Conservation (phyloP, 2,888 invertebrate species). For the Automeris io region DNA sequence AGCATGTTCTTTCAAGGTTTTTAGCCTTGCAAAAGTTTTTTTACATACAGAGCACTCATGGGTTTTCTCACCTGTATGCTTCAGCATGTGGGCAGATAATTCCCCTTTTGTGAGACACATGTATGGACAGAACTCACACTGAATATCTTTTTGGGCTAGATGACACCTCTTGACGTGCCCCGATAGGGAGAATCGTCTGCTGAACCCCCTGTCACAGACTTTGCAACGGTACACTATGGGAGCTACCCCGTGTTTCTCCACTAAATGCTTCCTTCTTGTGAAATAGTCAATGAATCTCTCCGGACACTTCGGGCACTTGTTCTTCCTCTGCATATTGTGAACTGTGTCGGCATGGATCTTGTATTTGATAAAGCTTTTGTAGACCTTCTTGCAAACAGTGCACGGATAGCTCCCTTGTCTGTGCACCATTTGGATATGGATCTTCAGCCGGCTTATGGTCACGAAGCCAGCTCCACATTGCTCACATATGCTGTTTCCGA, state of each 20-base stretch:
- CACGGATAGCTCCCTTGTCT: conserved; percentile 16
- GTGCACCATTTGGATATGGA: conserved; percentile 33
- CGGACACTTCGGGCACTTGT: conserved; percentile 32
- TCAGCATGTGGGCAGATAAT: conserved; percentile 17
- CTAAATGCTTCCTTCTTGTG: conserved; percentile 32
- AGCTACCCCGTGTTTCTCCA: conserved; percentile 22
- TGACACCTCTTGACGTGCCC: conserved; percentile 21
- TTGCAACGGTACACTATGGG: conserved; percentile 20
- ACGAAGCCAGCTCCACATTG: conserved; percentile 37
- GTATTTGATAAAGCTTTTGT: conserved; percentile 24
- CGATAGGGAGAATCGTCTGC: conserved; percentile 16
- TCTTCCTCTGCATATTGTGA: conserved; percentile 29
- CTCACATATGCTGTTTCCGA: conserved; percentile 28
- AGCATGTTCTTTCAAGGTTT: conserved; percentile 43
- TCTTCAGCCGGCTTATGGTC: conserved; percentile 43
- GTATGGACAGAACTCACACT: conserved; percentile 34
- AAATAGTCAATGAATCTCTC: conserved; percentile 35
- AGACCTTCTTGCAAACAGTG: conserved; percentile 34
- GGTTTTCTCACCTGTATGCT: conserved; percentile 31
- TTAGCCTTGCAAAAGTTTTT: conserved; percentile 44
- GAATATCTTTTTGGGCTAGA: conserved; percentile 15
- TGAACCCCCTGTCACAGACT: conserved; percentile 18
- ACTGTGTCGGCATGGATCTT: conserved; percentile 28
- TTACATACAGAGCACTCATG: conserved; percentile 55
- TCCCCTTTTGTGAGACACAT: conserved; percentile 37